Evolutionary conservation across 2,113 vertebrate species (phyloP).

Genomic region (Microtus richardsoni): DNA sequence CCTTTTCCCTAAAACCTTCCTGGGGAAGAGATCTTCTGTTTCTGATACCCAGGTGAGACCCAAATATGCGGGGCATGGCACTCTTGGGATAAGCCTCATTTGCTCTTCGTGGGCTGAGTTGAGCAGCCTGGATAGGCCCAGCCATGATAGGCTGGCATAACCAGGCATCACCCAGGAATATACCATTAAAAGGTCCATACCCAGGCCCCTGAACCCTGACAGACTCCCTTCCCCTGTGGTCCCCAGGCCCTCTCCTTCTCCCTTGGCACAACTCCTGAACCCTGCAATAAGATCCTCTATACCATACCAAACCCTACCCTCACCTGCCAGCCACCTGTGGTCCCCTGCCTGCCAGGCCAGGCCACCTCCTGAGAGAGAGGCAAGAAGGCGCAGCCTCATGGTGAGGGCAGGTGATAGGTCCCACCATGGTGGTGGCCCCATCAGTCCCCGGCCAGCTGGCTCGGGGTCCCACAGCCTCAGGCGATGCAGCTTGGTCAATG

Average conservation of each 20-base stretch:
- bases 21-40: neutral
- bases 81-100: too few species aligned
- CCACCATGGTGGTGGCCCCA: conserved; percentile 30
- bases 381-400: conserved; percentile 70
- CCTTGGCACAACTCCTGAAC: neutral
- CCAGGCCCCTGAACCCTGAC: neutral
- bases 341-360: conserved; percentile 47
- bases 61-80: neutral
- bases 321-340: conserved; percentile 73
- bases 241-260: neutral
- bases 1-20: neutral
- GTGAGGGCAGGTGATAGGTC: neutral
- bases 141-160: rapidly evolving
- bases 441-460: neutral
- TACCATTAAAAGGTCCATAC: rapidly evolving
- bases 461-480: neutral
- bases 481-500: neutral
- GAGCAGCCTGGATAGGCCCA: neutral
- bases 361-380: conserved; percentile 57
- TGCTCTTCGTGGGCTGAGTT: neutral
- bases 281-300: neutral
- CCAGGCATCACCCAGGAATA: rapidly evolving
- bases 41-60: neutral
- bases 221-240: neutral
- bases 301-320: neutral